Percentiles rank a stretch among this genome's conserved stretches.
phyloP scores from a whole-genome alignment of 1,140 invertebrate species.

The Sycophaga agraensis region DNA sequence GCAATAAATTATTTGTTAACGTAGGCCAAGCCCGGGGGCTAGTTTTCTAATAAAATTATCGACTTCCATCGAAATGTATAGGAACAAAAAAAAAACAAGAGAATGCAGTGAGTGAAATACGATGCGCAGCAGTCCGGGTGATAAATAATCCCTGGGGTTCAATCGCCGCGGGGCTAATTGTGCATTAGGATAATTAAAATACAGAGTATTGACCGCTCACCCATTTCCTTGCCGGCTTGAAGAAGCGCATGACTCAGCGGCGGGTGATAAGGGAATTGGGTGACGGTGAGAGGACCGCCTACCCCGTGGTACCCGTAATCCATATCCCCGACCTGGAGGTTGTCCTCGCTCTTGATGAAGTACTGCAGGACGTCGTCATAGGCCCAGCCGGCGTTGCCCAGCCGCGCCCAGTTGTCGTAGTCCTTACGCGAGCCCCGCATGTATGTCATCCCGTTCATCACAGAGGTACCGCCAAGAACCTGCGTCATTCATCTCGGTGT shows the following conservation, averaged over 20 bases:
- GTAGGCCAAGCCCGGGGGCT: no score
- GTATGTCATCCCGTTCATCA: slow-evolving; percentile 97
- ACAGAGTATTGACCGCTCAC: no score
- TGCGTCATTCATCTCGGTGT: no score
- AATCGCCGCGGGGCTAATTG: no score
- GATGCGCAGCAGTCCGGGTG: no score
- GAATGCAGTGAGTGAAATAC: no score
- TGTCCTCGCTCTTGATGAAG: slow-evolving; percentile 85
- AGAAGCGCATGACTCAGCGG: slow-evolving; percentile 81
- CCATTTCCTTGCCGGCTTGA: slow-evolving; percentile 79
- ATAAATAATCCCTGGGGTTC: no score
- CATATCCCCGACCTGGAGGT: slow-evolving; percentile 72
- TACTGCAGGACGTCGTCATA: slow-evolving; percentile 87
- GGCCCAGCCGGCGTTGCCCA: slow-evolving; percentile 87
- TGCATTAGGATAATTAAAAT: no score
- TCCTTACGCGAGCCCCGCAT: slow-evolving; percentile 88
- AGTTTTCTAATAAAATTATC: no score
- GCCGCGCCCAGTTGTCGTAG: slow-evolving; percentile 85
- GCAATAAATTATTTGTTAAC: no score
- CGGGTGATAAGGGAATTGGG: slow-evolving; percentile 83
- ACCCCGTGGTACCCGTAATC: slow-evolving; percentile 76
- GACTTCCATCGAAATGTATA: no score
- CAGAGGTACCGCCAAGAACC: slow-evolving; percentile 88
- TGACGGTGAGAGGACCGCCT: slow-evolving; percentile 77
- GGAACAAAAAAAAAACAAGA: no score